Base-by-base conservation (phyloP, 2,888 invertebrate genomes). In the Atethmia centrago region DNA sequence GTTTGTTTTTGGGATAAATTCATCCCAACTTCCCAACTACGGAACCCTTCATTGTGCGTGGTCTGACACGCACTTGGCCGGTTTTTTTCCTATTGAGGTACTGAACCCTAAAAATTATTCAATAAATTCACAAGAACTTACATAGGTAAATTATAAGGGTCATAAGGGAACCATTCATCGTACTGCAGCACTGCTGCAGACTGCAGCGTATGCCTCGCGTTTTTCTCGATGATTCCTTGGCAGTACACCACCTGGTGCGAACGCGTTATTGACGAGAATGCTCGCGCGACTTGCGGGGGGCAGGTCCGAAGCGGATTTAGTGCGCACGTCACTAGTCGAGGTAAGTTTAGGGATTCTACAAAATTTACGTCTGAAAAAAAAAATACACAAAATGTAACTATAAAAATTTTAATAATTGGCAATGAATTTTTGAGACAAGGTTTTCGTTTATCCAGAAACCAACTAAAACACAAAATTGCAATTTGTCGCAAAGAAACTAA, bases 171-270 rank as follows among this genome's bases (percentile, higher is more conserved):
- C 96, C 98, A 99, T 73, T 97, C 97, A 2, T 97, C 95, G 66
- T 97, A 97, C 19, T 96, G 93, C n/a, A 92, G 90, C n/a, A 92
- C 93, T 4, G 92, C 79, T 85, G 93, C 12, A 80, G 94, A 69
- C 89, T 95, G 95, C 21, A 97, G 88, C 53, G 96, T 96, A 55
- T 95, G 93, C 3, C 98, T 96, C 0, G 97, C 93, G 94, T 99
- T 99, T 87, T 98, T 97, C 92, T 99, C 99, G 55, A 99, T 97
- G 63, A 99, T 97, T 0, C 98, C 97, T 92, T 99, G 98, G 93
- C 99, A 99, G 94, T 99, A 99, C 0, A 98, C 99, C 69, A 99
- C 96, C 90, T 99, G 99, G 92, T 99, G 98, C 16, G 97, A 97
- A 66, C 98, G 97, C 0, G 98, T 98, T 2, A 98, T 97, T 0